Evolutionary conservation across 2,797 vertebrate genomes (phyloP).

Genomic region (Simalia tracyae): DNA sequence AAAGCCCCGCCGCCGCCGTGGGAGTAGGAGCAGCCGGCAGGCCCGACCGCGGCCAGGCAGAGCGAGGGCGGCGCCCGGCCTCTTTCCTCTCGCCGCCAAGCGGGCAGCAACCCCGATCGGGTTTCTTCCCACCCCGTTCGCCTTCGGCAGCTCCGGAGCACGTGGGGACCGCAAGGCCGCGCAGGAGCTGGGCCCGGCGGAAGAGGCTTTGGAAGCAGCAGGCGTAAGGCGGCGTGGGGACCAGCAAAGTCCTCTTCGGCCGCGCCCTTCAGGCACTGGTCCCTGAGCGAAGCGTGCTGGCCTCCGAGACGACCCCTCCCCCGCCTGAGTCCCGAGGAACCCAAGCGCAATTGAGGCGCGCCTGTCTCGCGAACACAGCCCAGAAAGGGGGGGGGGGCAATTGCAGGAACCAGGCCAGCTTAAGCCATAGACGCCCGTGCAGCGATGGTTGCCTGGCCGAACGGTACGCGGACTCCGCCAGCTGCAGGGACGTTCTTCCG

Average conservation of each 20-base stretch:
- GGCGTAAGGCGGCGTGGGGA: neutral
- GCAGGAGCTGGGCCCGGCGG: neutral
- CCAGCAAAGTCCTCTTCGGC: neutral
- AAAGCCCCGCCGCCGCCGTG: neutral
- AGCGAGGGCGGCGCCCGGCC: neutral
- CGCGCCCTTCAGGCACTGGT: neutral
- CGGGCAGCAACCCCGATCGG: neutral
- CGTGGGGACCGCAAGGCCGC: neutral
- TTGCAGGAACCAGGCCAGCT: neutral
- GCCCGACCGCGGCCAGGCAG: neutral
- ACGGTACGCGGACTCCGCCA: too few species aligned
- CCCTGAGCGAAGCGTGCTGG: neutral
- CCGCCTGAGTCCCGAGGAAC: neutral
- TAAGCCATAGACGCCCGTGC: neutral
- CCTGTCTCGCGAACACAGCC: neutral
- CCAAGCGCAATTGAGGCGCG: neutral
- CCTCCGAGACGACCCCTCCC: neutral
- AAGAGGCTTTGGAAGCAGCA: neutral
- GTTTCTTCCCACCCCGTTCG: neutral
- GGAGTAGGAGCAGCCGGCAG: constrained; percentile 1
- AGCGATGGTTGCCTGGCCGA: neutral
- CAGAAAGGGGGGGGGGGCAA: neutral
- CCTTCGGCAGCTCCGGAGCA: neutral
- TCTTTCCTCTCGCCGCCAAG: neutral
- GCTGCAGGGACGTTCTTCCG: too few species aligned